Percentiles rank a stretch among this genome's conserved stretches.
Evolutionary conservation across 2,888 invertebrate genomes (phyloP).

Genomic region (Tipula helvola): DNA sequence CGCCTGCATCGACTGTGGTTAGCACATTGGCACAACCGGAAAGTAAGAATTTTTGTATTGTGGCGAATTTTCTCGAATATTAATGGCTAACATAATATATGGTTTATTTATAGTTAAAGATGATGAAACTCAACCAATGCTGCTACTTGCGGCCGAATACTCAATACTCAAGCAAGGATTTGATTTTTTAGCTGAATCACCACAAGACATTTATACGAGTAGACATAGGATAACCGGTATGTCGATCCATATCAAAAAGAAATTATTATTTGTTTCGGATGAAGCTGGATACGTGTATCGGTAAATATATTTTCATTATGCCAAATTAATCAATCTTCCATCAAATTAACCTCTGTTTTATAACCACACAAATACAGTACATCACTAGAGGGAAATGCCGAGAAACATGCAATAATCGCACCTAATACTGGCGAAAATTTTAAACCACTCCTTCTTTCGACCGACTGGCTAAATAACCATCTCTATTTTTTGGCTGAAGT

Average conservation of each 20-base stretch:
- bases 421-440: conserved; percentile 44
- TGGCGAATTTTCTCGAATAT: not conserved
- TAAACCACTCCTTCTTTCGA: conserved; percentile 56
- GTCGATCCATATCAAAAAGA: conserved; percentile 59
- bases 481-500: conserved; percentile 72
- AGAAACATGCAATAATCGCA: conserved; percentile 37
- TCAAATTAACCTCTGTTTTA: not conserved
- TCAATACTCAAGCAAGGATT: conserved; percentile 54
- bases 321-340: not conserved
- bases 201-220: conserved; percentile 24
- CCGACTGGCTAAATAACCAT: conserved; percentile 82
- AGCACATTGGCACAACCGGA: conserved; percentile 44
- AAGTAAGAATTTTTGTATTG: not conserved
- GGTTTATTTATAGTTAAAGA: conserved; percentile 10
- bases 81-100: not conserved
- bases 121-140: conserved; percentile 20
- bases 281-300: conserved; percentile 50
- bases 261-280: conserved; percentile 66
- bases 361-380: not conserved
- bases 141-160: conserved; percentile 57
- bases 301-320: conserved; percentile 24
- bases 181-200: conserved; percentile 18
- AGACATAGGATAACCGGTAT: conserved; percentile 44
- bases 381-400: not conserved
- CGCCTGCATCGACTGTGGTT: conserved; percentile 48